phyloP scores from a whole-genome alignment of 2,113 vertebrate species.

The Daphoenositta chrysoptera region DNA sequence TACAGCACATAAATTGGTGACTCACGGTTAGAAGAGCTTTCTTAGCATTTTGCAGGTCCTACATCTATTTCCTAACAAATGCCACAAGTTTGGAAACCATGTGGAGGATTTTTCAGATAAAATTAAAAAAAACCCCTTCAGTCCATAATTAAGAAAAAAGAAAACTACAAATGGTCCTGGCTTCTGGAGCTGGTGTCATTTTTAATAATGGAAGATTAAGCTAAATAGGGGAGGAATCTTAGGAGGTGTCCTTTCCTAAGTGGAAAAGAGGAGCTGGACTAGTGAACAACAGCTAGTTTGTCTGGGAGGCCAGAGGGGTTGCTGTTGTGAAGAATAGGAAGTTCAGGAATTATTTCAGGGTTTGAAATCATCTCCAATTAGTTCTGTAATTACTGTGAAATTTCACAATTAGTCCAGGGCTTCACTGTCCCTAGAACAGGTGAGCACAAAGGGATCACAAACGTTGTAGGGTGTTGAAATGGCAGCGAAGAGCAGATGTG shows the following conservation, averaged over 20 bases:
- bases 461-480: neutral
- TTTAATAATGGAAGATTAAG: neutral
- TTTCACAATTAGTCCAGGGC: neutral
- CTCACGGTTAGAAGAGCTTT: neutral
- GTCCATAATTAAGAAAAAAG: neutral
- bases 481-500: neutral
- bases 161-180: neutral
- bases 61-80: neutral
- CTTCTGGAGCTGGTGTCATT: neutral
- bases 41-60: neutral
- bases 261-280: neutral
- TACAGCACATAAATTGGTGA: neutral
- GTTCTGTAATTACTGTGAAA: neutral
- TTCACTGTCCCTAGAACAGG: neutral
- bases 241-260: neutral
- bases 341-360: neutral
- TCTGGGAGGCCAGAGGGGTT: neutral
- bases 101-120: neutral
- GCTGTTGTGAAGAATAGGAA: neutral
- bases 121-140: neutral
- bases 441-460: neutral
- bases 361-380: neutral
- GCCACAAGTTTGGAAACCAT: constrained; percentile 8
- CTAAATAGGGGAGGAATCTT: neutral
- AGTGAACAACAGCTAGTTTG: neutral